Conservation (phyloP, 2,797 vertebrate species). For the Prionace glauca region DNA sequence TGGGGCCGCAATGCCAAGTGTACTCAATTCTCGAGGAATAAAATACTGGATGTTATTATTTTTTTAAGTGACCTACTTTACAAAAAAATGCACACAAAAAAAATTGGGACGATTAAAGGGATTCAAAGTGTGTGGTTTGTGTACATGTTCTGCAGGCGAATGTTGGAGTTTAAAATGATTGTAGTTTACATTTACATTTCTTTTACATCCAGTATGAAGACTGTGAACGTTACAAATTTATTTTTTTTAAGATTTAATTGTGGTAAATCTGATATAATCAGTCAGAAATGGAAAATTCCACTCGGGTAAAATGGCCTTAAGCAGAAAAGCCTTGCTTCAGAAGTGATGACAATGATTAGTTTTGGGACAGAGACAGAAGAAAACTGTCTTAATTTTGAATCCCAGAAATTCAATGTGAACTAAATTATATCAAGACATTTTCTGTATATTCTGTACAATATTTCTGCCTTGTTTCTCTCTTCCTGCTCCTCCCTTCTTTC, state of each 20-base stretch:
- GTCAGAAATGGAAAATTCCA: constrained; percentile 21
- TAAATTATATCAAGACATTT: not conserved
- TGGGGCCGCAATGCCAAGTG: constrained; percentile 19
- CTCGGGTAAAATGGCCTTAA: not conserved
- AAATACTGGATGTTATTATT: constrained; percentile 19
- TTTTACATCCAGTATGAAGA: not conserved
- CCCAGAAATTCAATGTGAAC: not conserved
- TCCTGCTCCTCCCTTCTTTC: not conserved
- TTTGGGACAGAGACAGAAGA: not conserved
- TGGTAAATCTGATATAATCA: not conserved
- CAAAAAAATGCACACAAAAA: not conserved
- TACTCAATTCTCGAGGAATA: not conserved
- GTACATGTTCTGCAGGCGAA: not conserved
- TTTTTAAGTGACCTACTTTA: constrained; percentile 26
- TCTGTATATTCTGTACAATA: not conserved
- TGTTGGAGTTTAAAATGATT: constrained; percentile 18
- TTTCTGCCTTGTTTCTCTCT: not conserved
- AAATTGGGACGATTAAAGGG: constrained; percentile 5
- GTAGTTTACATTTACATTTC: not conserved
- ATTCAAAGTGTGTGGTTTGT: constrained; percentile 24
- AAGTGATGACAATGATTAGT: not conserved
- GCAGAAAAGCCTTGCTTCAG: not conserved
- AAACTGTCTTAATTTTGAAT: not conserved
- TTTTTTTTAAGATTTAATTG: not conserved
- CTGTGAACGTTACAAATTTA: not conserved